A percentile compares a stretch with the other conserved stretches of the same genome.
phyloP scores from a whole-genome alignment of 2,113 vertebrate species.

The Antigone vipio region DNA sequence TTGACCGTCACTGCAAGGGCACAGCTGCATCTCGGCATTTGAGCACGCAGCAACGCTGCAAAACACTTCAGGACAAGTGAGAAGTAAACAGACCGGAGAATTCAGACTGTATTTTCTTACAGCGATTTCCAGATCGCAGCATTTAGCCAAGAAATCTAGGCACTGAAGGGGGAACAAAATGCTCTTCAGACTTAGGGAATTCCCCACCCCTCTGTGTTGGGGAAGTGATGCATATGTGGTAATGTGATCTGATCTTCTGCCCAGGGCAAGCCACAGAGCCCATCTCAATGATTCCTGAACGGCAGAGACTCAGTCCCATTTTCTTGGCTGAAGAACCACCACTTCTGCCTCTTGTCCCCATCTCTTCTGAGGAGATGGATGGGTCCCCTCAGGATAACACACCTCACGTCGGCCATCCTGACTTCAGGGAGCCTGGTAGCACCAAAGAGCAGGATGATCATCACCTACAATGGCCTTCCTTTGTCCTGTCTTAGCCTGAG shows the following conservation, averaged over 20 bases:
- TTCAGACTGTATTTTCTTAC: neutral
- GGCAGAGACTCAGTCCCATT: neutral
- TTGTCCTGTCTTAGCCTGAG: neutral
- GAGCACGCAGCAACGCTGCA: neutral
- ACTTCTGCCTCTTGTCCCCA: neutral
- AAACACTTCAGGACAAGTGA: neutral
- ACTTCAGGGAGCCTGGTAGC: neutral
- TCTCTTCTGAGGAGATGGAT: neutral
- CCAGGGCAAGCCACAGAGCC: neutral
- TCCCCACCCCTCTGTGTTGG: neutral
- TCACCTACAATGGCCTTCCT: neutral
- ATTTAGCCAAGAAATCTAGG: neutral
- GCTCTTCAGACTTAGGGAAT: neutral
- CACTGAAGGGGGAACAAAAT: neutral
- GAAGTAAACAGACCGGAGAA: neutral
- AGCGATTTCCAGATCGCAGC: neutral
- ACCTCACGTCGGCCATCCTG: neutral
- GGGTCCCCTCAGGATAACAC: rapidly evolving
- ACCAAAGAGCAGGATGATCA: neutral
- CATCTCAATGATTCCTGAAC: neutral
- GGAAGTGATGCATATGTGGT: neutral
- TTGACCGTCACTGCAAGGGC: conserved; percentile 3
- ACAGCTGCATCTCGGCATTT: neutral
- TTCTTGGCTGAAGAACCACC: neutral
- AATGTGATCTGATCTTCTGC: neutral